Base-by-base conservation (phyloP, 2,113 vertebrate genomes). In the Tupaia chinensis region DNA sequence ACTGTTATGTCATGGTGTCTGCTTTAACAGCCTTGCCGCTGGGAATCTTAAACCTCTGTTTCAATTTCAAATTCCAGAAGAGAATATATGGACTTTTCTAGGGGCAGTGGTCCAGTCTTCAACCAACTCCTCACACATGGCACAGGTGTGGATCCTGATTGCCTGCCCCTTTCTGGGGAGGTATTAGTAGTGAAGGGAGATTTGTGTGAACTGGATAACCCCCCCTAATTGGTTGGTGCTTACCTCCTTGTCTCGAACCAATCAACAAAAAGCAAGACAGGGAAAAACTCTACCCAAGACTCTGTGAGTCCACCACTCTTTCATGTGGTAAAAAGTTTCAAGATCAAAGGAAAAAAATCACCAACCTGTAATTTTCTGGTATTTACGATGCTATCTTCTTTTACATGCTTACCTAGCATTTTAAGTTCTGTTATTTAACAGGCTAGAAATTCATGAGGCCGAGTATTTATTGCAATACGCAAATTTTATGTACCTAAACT, bases 371-470 rank as follows among this genome's bases (percentile, higher is more conserved):
- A 98, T 97, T 98, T 97, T 97, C 95, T 95, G 53, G 92, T 97
- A 97, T 98, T 97, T 98, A 97, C 1, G 93, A 97, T 83, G 97
- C 92, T 97, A 97, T 97, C 97, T 98, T 93, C 96, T 97, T 98
- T 98, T 97, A 97, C 97, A 97, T 96, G 96, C 97, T 97, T 97
- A 97, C 96, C 96, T 94, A 98, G 97, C 97, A 97, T 96, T 98
- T 98, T 97, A 97, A 97, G 93, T 97, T 97, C 95, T 97, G 97
- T 97, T 98, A 97, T 97, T 98, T 98, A 97, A 97, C 97, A 96
- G 97, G 87, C 95, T 95, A 91, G 97, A 97, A 97, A 97, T 98
- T 97, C 97, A 98, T 95, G 96, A 97, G 94, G 81, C 95, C 94
- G 93, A 98, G 90, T 98, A 98, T 97, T 97, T 98, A 98, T 96